These are phyloP conservation scores for Eudorcas thomsonii DNA, from an alignment of 2,113 vertebrate genomes.

Conservation along the genomic window DNA sequence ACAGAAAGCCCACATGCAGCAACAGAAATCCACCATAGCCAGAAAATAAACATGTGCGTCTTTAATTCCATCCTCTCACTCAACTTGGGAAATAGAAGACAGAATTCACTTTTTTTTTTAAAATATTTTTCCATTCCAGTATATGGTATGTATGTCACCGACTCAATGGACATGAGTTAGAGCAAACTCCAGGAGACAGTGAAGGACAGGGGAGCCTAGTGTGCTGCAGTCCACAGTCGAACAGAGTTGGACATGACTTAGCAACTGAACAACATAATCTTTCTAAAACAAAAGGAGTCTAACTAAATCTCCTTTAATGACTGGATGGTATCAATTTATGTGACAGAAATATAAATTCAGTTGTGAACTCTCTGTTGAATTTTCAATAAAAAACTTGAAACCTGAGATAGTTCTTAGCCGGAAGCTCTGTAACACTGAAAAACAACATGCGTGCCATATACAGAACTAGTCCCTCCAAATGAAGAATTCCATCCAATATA, in stretches of 20 bases:
- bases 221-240: not conserved
- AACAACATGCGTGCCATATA: not conserved
- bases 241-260: not conserved
- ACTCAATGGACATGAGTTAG: not conserved
- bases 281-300: not conserved
- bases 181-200: not conserved
- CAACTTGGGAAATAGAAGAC: not conserved
- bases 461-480: not conserved
- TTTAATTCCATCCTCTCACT: not conserved
- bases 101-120: not conserved
- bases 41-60: not conserved
- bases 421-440: not conserved
- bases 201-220: not conserved
- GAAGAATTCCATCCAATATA: not conserved
- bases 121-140: not conserved
- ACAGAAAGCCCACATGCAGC: not conserved
- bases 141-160: not conserved
- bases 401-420: not conserved
- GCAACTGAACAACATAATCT: not conserved
- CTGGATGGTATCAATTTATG: not conserved
- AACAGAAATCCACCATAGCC: not conserved
- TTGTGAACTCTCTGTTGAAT: not conserved
- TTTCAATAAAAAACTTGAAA: not conserved
- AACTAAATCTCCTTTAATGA: not conserved
- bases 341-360: not conserved